Evolutionary conservation across 1,140 invertebrate species (phyloP), one percentile per base, ranked within the genome.

Genomic region (Mesaphorura yosii): DNA sequence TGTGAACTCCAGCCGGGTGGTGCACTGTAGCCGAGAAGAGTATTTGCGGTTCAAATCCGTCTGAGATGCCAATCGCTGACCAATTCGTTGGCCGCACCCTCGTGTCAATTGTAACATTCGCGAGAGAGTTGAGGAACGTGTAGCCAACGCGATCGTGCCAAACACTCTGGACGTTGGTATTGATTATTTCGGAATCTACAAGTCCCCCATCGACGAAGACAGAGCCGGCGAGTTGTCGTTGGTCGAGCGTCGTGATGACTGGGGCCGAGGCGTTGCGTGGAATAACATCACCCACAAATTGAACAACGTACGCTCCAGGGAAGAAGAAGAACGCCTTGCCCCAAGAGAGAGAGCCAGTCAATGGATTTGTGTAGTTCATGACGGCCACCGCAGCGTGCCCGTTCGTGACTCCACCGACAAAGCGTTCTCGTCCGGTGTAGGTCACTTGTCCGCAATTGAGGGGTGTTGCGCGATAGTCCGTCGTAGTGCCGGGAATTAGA

Each of bases 341-440:
- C 45, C 45, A 55, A n/a, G 14, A 19, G 7, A 48, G 27, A 14
- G 37, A 40, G 19, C 25, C 27, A 7, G 38, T 41, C 17, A 20
- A 15, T 0, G 53, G 53, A 23, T 55, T 41, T 17, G 46, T 48
- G 46, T 55, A 48, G 19, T 48, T 55, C 53, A 55, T 55, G 1
- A 48, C 53, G n/a, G 53, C 53, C 23, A 55, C 15, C 1, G 28
- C 45, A 2, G 26, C 12, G n/a, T 34, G 31, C 3, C 23, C 53
- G 6, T 46, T 2, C 5, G 46, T 19, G 12, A 48, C 53, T 40
- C 27, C 53, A 3, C 53, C 53, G 10, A 55, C 53, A 29, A 55
- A 48, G 0, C 14, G 10, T 23, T 55, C 53, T 10, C n/a, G 14
- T 2, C 53, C 53, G 38, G 38, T 53, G 15, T 28, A 28, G 15